Evolutionary conservation across 2,113 vertebrate genomes (phyloP), one percentile per base, ranked within the genome.

Genomic region (Suricata suricatta): DNA sequence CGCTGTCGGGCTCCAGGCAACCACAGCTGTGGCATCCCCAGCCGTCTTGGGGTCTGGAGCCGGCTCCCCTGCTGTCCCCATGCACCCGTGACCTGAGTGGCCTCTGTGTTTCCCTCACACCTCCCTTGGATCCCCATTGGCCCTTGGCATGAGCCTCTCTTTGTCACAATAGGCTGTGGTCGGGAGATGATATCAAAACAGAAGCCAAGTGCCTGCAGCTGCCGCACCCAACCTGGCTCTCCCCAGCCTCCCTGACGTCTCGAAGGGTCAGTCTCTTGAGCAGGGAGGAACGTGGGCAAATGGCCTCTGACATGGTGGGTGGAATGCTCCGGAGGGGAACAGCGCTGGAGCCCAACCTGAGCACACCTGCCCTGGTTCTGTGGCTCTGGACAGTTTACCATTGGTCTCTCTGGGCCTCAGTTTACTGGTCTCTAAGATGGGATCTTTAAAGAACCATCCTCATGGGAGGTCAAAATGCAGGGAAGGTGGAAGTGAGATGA

Each of bases 31-130:
- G 38, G 50, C 25, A 10, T 41, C 50, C 41, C 8, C 25, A 64
- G 69, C 41, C 33, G 35, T 31, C 74, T 19, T 12, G 11, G 41
- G 29, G 23, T 21, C 76, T 47, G 21, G 7, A 57, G 63, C 27
- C 8, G 50, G 44, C 66, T 44, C 13, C 14, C 27, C 5, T 2
- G 64, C 9, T 4, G 11, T 13, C 14, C 60, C 0, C 3, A 5
- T 17, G 83, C 41, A 7, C 72, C 35, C 0, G 14, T 25, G 89
- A 64, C 76, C 77, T 17, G 6, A 11, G 31, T 16, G 35, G 5
- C 50, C 25, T 76, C n/a, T 0, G 0, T 0, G 5, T 13, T n/a
- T 52, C 38, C 19, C 52, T 38, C 25, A 2, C 44, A 4, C 31
- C 13, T 23, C 33, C 44, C 74, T 44, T n/a, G 57, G 3, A 29